Base-by-base conservation (phyloP, 1,140 invertebrate genomes). In the Neomicropteryx cornuta region DNA sequence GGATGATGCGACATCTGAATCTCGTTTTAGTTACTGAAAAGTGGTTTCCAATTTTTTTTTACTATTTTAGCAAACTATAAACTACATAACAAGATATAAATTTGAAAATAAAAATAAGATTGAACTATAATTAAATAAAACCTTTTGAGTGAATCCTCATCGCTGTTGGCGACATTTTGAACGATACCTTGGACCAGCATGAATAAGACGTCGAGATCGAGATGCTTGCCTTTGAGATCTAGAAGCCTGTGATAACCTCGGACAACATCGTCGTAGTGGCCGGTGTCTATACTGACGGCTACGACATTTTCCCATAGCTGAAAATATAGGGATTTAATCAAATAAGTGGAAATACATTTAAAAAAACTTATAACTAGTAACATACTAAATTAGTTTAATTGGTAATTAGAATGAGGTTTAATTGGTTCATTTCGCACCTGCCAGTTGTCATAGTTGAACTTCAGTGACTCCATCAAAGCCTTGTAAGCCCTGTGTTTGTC, bases 371-470 rank as follows among this genome's bases (percentile, higher is more conserved):
- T 5, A 13, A 14, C 6, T 14, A 8, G 6, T 8, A 32, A 8
- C 17, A 8, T 8, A 32, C 5, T 6, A 5, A 11, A 8, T 14
- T 5, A 32, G 6, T 16, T 5, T 16, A 8, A 5, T 14, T 13
- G 5, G 17, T 32, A 13, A 14, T 8, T 32, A 32, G 6, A 8
- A 8, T 32, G 30, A 5, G 14, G 6, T 32, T 8, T 6, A 14
- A 5, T 32, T 18, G 20, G 11, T 22, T 35, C 6, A 35, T 18
- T 5, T 39, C 16, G 39, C 19, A 69, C 75, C 72, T 88, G 84
- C 91, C 93, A 97, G 59, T 90, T 88, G 43, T 95, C 89, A 64
- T 82, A 96, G 62, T 93, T 92, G 68, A 81, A 95, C 58, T 89
- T 87, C 1, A 96, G 57, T 1, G 95, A 86, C 64, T 98, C 93